These are phyloP conservation scores for Laupala kohalensis DNA, from an alignment of 1,140 invertebrate species.

Conservation along the genomic window DNA sequence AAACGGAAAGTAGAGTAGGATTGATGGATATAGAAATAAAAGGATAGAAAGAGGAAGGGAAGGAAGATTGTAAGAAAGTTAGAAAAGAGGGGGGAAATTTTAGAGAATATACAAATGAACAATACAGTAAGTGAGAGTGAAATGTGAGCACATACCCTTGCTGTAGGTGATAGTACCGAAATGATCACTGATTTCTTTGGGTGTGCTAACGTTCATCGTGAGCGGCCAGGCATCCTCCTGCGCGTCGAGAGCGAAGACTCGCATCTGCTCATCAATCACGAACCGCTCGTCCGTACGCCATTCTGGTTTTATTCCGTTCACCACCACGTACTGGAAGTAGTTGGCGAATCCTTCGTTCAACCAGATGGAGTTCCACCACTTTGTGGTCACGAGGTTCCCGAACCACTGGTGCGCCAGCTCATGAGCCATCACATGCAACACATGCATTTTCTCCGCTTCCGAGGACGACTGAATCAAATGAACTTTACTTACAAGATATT, in stretches of 20 bases:
- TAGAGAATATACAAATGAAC: neutral
- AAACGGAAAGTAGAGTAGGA: too few relatives aligned
- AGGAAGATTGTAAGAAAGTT: too few relatives aligned
- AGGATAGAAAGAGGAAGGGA: too few relatives aligned
- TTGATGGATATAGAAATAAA: too few relatives aligned
- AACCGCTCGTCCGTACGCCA: neutral
- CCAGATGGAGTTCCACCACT: constrained; percentile 36
- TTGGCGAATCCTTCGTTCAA: constrained; percentile 41
- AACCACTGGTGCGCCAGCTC: constrained; percentile 39
- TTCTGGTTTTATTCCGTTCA: neutral
- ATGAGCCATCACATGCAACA: constrained; percentile 35
- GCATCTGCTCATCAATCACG: neutral
- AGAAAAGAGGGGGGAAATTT: too few relatives aligned
- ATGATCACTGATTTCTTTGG: neutral
- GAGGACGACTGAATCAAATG: constrained; percentile 21
- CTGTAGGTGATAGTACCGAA: constrained; percentile 4
- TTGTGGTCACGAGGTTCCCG: constrained; percentile 31
- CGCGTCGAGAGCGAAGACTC: neutral
- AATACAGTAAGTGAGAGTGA: neutral
- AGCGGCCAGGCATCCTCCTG: neutral
- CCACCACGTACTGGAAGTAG: constrained; percentile 20
- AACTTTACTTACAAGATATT: too few relatives aligned
- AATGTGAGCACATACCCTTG: neutral
- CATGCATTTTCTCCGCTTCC: constrained; percentile 23
- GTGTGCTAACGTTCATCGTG: neutral